These are phyloP conservation scores for Ictidomys tridecemlineatus DNA, from an alignment of 2,113 vertebrate species.

Conservation along the genomic window DNA sequence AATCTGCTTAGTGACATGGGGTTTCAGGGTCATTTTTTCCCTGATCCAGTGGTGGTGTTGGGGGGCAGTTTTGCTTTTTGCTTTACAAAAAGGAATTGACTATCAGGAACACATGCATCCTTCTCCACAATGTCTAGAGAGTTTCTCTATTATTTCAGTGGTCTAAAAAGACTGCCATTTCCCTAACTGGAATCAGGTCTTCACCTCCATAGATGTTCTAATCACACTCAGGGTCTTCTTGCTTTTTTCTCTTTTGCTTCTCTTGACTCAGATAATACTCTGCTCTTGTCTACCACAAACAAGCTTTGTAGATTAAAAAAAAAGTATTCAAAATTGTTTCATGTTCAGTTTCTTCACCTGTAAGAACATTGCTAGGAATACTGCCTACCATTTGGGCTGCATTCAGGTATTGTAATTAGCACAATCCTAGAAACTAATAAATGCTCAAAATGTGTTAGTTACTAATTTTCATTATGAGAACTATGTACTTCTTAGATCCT, in stretches of 20 bases:
- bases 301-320: background rate
- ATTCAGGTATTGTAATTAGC: background rate
- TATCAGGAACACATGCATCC: background rate
- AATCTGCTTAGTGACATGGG: background rate
- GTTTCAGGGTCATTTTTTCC: background rate
- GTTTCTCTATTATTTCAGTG: background rate
- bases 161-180: background rate
- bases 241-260: background rate
- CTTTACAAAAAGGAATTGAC: background rate
- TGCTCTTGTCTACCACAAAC: background rate
- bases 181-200: background rate
- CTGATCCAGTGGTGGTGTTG: too few species aligned
- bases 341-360: background rate
- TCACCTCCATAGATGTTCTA: background rate
- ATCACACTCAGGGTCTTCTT: background rate
- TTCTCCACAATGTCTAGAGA: background rate
- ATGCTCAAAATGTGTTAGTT: background rate
- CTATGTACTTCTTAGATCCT: background rate
- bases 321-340: background rate
- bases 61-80: background rate
- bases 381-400: background rate
- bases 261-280: background rate
- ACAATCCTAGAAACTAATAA: background rate
- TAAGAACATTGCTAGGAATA: background rate
- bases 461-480: background rate